Base-by-base conservation (phyloP, 1,140 invertebrate species). In the Lasioglossum baleicum region DNA sequence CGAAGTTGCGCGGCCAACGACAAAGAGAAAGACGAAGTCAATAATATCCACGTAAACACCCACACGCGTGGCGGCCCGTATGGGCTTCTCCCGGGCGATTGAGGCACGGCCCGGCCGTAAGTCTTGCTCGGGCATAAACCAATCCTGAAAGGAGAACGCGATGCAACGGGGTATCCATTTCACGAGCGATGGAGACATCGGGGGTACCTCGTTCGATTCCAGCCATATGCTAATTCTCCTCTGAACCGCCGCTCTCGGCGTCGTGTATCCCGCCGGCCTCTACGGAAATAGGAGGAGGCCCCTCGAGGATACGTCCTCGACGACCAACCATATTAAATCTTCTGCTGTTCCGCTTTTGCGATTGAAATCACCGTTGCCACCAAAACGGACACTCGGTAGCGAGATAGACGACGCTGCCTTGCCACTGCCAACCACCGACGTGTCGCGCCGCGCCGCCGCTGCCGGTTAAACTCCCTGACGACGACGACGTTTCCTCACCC, bases 151-250 rank as follows among this genome's bases (percentile, higher is more conserved):
- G 84, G 85, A 90, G 90, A 90, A 88, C 84, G 88, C 85, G 82
- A 83, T 83, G 85, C 83, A 83, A 86, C 72, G 85, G 85, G 85
- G 90, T 92, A 91, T 92, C 90, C 89, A 90, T 91, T 92, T 91
- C 90, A 91, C 90, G 86, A 89, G 83, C 88, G 88, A 92, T 92
- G 88, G 90, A 92, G 90, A 92, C 90, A 91, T 92, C 90, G 88
- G 81, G 86, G 82, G 81, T 88, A 88, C 88, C 84, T 88, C 86
- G 84, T 87, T 89, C 85, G 79, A 83, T 88, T 81, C 81, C 87
- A 87, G 80, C 84, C 88, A 75, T 90, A 89, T 90, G 90, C 88
- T 91, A 90, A 90, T 90, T 90, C 85, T 82, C 80, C 82, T 84
- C 82, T 80, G 78, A 80, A 80, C 71, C 79, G 58, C 65, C 65